Conservation (phyloP, 2,888 invertebrate species). For the Platypus cylindrus region DNA sequence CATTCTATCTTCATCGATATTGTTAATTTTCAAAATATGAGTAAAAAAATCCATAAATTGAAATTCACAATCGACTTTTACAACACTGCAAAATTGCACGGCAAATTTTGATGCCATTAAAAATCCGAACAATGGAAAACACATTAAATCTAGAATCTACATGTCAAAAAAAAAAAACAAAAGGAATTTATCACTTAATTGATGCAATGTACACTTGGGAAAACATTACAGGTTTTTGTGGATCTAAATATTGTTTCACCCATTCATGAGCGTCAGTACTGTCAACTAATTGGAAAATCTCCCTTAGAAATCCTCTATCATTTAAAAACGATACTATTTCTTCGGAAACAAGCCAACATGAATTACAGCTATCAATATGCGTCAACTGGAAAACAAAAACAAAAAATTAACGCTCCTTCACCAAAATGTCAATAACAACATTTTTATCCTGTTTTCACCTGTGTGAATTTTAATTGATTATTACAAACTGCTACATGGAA, state of each 20-base stretch:
- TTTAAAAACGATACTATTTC: slow-evolving; percentile 28
- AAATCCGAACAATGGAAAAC: slow-evolving; percentile 51
- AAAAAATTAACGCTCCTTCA: not conserved
- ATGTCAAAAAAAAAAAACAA: slow-evolving; percentile 3
- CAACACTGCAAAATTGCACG: slow-evolving; percentile 21
- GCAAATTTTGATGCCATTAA: slow-evolving; percentile 38
- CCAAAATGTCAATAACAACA: not conserved
- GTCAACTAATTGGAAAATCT: slow-evolving; percentile 17
- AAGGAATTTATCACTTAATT: not conserved
- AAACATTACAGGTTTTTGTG: slow-evolving; percentile 11
- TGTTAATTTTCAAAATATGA: slow-evolving; percentile 16
- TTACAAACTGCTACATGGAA: slow-evolving; percentile 30
- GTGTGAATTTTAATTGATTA: slow-evolving; percentile 29
- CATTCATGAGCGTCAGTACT: slow-evolving; percentile 31
- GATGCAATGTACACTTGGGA: not conserved
- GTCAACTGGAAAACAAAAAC: slow-evolving; percentile 18
- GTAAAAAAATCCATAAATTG: slow-evolving; percentile 18
- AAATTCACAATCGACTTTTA: slow-evolving; percentile 15
- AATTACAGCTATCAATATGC: slow-evolving; percentile 14
- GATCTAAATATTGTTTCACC: slow-evolving; percentile 9
- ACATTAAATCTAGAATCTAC: slow-evolving; percentile 44
- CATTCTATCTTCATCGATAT: slow-evolving; percentile 18
- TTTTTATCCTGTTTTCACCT: slow-evolving; percentile 14
- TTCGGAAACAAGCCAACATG: slow-evolving; percentile 24
- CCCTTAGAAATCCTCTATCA: slow-evolving; percentile 28